These are phyloP conservation scores for Drosophila insularis DNA, from an alignment of 1,140 invertebrate genomes.

Conservation along the genomic window DNA sequence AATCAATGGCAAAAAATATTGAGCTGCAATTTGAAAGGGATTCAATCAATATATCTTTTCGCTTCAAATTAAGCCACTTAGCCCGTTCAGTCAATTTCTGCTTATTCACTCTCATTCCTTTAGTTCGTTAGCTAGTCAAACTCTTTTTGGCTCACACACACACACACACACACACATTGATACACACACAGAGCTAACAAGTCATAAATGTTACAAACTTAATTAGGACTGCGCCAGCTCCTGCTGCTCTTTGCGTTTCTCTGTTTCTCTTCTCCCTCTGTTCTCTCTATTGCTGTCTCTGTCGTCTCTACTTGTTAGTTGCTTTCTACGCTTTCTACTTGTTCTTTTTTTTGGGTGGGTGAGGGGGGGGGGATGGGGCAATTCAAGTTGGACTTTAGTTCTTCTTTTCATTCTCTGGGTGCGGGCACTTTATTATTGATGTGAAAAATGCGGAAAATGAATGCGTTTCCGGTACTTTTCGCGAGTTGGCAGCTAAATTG, in stretches of 20 bases:
- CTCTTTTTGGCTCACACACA: conserved; percentile 13
- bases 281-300: neutral
- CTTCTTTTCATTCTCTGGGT: conserved; percentile 10
- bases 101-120: neutral
- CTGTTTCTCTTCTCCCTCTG: neutral
- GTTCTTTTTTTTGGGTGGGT: no score
- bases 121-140: conserved; percentile 14
- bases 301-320: neutral
- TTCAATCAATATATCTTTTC: conserved; percentile 15
- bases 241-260: neutral
- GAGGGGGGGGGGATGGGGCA: conserved; percentile 14
- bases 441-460: conserved; percentile 80
- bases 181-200: conserved; percentile 48
- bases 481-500: conserved; percentile 80
- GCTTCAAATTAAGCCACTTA: conserved; percentile 19
- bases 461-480: conserved; percentile 80
- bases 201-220: conserved; percentile 78
- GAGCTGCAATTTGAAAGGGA: conserved; percentile 6
- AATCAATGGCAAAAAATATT: neutral
- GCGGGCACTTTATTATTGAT: conserved; percentile 74
- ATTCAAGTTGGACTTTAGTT: conserved; percentile 29
- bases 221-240: conserved; percentile 53
- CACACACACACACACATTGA: neutral
- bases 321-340: neutral
- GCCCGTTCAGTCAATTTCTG: conserved; percentile 2